Evolutionary conservation across 1,140 invertebrate species (phyloP).

Genomic region (Schlechtendalia chinensis): DNA sequence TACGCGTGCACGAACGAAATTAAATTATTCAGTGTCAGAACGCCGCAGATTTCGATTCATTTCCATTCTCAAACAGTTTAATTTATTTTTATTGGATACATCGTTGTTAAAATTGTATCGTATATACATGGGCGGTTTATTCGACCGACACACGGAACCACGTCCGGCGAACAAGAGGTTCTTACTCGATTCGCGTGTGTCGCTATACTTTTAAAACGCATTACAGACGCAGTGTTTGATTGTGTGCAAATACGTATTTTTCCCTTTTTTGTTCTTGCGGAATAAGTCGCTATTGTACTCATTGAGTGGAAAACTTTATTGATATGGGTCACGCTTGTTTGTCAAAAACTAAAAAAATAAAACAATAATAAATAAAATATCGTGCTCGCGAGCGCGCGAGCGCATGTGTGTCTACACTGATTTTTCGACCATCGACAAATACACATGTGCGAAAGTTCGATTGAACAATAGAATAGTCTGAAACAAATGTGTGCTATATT

Average conservation of each 20-base stretch:
- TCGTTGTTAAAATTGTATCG: neutral
- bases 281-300: conserved; percentile 24
- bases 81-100: neutral
- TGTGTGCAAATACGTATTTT: neutral
- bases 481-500: too few relatives aligned
- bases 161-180: neutral
- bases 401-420: neutral
- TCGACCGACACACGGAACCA: conserved; percentile 8
- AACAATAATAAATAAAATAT: conserved; percentile 1
- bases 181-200: conserved; percentile 25
- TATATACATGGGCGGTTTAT: neutral
- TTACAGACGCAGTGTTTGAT: neutral
- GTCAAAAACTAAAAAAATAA: conserved; percentile 21
- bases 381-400: neutral
- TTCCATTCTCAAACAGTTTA: neutral
- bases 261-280: neutral
- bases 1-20: neutral
- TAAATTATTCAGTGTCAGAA: conserved; percentile 32
- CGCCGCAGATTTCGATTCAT: neutral
- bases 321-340: conserved; percentile 45
- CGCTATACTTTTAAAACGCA: conserved; percentile 31
- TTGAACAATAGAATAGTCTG: neutral
- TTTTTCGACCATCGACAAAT: neutral
- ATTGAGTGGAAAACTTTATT: conserved; percentile 39
- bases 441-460: neutral